Evolutionary conservation across 2,113 vertebrate genomes (phyloP).

Genomic region (Artemisiospiza belli): DNA sequence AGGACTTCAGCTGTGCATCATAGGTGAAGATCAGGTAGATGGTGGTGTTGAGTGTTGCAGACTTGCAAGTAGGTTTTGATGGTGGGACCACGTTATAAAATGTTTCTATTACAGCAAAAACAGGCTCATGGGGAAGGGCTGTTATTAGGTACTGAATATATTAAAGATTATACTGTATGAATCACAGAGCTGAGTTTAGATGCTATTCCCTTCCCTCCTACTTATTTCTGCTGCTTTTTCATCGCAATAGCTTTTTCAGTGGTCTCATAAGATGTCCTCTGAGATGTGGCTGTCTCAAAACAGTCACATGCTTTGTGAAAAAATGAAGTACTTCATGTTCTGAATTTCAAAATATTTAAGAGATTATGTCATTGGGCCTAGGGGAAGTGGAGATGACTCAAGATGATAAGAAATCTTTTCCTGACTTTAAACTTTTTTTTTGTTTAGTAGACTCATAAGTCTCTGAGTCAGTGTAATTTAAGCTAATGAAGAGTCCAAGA

Average conservation of each 20-base stretch:
- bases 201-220: slow-evolving; percentile 40
- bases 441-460: neutral
- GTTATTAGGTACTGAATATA: slow-evolving; percentile 65
- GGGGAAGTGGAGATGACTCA: neutral
- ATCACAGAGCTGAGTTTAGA: slow-evolving; percentile 63
- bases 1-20: neutral
- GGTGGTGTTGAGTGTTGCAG: neutral
- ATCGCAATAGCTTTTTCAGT: slow-evolving; percentile 25
- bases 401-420: neutral
- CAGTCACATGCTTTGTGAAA: slow-evolving; percentile 13
- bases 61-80: neutral
- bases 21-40: neutral
- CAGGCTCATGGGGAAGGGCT: neutral
- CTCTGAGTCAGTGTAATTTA: slow-evolving; percentile 13
- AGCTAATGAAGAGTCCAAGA: slow-evolving; percentile 3
- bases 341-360: slow-evolving; percentile 40
- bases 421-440: neutral
- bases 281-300: slow-evolving; percentile 47
- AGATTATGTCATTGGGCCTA: slow-evolving; percentile 42
- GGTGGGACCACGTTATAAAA: neutral
- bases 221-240: slow-evolving; percentile 69
- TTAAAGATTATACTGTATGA: slow-evolving; percentile 64
- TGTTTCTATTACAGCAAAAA: neutral
- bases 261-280: slow-evolving; percentile 28
- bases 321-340: slow-evolving; percentile 51